A percentile compares a stretch with the other conserved stretches of the same genome.
Conservation (phyloP, 2,797 vertebrate genomes). For the Valencia hispanica region DNA sequence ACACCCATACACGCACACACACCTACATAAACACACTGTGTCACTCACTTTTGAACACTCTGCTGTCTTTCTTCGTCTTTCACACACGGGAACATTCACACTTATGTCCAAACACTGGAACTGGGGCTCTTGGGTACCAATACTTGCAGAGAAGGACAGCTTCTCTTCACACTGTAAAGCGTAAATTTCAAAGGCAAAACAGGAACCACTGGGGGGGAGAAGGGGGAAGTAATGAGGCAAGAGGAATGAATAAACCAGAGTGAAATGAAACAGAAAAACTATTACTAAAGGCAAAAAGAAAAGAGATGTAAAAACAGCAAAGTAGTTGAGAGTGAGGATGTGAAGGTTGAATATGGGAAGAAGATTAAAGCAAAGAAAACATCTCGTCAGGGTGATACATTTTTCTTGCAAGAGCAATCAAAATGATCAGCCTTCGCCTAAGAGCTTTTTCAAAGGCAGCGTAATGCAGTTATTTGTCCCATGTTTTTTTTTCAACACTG, state of each 20-base stretch:
- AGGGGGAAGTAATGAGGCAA: background rate
- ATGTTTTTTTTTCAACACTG: background rate
- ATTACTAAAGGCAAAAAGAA: slow-evolving; percentile 11
- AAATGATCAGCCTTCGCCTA: background rate
- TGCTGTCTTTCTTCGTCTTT: slow-evolving; percentile 22
- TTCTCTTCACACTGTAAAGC: slow-evolving; percentile 55
- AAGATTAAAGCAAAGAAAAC: background rate
- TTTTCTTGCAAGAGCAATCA: slow-evolving; percentile 2
- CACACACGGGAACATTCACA: slow-evolving; percentile 4
- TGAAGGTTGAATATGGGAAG: background rate
- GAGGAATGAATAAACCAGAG: slow-evolving; percentile 9
- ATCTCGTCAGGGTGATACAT: background rate
- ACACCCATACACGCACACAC: slow-evolving; percentile 19
- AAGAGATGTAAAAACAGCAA: background rate
- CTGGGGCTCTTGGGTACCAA: slow-evolving; percentile 27
- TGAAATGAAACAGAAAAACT: slow-evolving; percentile 10
- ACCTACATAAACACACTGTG: too few relatives aligned
- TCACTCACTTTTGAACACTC: slow-evolving; percentile 5
- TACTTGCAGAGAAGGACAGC: slow-evolving; percentile 41
- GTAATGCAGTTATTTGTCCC: slow-evolving; percentile 2
- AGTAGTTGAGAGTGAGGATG: background rate
- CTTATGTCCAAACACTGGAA: slow-evolving; percentile 6
- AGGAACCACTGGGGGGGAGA: slow-evolving; percentile 19
- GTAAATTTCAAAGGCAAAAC: slow-evolving; percentile 56
- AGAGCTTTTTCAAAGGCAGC: background rate